Evolutionary conservation across 2,113 vertebrate genomes (phyloP).

Genomic region (Platysternon megacephalum): DNA sequence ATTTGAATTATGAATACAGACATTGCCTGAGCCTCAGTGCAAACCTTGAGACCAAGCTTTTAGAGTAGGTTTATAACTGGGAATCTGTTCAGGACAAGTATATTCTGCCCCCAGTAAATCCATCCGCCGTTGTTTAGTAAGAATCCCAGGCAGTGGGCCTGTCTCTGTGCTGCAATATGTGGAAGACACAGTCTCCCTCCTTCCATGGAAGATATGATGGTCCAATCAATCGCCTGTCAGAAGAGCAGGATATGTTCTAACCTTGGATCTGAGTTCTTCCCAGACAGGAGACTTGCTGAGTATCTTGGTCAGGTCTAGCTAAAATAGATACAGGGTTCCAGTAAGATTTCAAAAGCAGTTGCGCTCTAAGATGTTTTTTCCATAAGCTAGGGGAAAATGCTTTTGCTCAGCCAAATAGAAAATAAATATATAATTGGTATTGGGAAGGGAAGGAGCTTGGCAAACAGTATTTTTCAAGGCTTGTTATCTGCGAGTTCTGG

Average conservation of each 20-base stretch:
- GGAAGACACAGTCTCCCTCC: not conserved
- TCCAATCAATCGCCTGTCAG: not conserved
- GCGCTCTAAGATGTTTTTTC: not conserved
- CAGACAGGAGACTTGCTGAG: not conserved
- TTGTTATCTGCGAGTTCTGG: constrained; percentile 14
- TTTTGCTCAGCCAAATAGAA: constrained; percentile 43
- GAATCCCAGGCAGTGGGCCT: not conserved
- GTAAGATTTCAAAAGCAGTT: constrained; percentile 28
- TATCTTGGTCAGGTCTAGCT: not conserved
- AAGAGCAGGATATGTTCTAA: not conserved
- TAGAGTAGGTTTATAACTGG: not conserved
- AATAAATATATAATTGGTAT: constrained; percentile 14
- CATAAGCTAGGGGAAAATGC: constrained; percentile 5
- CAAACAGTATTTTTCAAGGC: constrained; percentile 25
- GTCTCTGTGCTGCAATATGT: not conserved
- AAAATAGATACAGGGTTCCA: not conserved
- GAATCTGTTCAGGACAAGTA: rapidly evolving
- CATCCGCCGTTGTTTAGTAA: not conserved
- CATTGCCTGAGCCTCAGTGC: not conserved
- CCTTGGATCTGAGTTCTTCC: rapidly evolving
- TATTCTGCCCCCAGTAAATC: not conserved
- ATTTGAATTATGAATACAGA: not conserved
- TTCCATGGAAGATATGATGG: not conserved
- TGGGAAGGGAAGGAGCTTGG: constrained; percentile 22
- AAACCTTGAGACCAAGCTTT: not conserved